Percentiles rank a stretch among this genome's conserved stretches.
phyloP scores from a whole-genome alignment of 2,888 invertebrate species.

The Melipona beecheii region DNA sequence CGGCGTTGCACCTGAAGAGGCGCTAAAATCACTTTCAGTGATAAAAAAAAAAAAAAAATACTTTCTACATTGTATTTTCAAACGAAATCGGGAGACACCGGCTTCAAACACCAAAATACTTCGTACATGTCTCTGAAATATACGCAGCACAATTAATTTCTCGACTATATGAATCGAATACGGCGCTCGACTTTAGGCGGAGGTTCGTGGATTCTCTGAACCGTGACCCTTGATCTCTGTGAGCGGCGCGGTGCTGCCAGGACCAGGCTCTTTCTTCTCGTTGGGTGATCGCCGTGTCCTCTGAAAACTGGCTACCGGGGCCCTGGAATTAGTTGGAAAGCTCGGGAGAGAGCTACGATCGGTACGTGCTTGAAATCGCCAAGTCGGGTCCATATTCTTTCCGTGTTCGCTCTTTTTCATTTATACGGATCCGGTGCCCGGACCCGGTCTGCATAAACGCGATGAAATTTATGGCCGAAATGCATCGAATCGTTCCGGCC shows the following conservation, averaged over 20 bases:
- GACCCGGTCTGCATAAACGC: conserved; percentile 59
- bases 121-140: no score
- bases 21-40: no score
- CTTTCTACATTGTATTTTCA: no score
- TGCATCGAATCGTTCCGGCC: conserved; percentile 39
- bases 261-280: not conserved
- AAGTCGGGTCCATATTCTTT: conserved; percentile 67
- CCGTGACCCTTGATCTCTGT: conserved; percentile 2
- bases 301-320: conserved; percentile 28
- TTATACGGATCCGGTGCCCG: conserved; percentile 46
- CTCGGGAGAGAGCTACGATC: conserved; percentile 66
- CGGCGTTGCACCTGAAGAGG: no score
- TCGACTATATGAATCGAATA: no score
- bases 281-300: conserved; percentile 29
- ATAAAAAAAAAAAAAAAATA: no score
- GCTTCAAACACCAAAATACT: no score
- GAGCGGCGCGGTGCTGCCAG: no score
- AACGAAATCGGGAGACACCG: no score
- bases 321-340: conserved; percentile 68
- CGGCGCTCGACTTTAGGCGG: no score
- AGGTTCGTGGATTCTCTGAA: not conserved
- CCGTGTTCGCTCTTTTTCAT: conserved; percentile 61
- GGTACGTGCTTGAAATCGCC: conserved; percentile 66
- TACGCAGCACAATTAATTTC: no score
- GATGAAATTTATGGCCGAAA: conserved; percentile 61